Percentiles rank a stretch among this genome's conserved stretches.
These are phyloP conservation scores for Spea multiplicata DNA, from an alignment of 2,113 vertebrate species.

Conservation along the genomic window DNA sequence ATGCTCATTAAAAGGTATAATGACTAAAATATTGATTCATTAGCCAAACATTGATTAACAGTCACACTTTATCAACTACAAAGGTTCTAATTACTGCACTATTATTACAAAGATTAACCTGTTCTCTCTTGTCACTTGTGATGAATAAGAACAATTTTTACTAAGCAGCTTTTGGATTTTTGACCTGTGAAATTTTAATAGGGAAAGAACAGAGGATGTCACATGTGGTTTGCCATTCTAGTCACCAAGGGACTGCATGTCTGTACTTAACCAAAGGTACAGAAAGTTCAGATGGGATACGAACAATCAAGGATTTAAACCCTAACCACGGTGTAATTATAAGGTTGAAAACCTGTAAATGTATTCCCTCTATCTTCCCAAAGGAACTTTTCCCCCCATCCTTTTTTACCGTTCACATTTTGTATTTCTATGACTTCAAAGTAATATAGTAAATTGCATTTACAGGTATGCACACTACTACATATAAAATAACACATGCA, in stretches of 20 bases:
- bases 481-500: too few relatives aligned
- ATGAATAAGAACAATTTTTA: conserved; percentile 96
- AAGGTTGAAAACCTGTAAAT: background rate
- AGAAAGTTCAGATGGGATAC: conserved; percentile 67
- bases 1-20: conserved; percentile 96
- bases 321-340: conserved; percentile 47
- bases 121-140: conserved; percentile 86
- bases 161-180: conserved; percentile 97
- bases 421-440: background rate
- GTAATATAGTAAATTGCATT: background rate
- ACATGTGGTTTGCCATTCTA: conserved; percentile 88
- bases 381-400: background rate
- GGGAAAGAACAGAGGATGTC: conserved; percentile 81
- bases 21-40: conserved; percentile 99
- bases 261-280: conserved; percentile 87
- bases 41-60: conserved; percentile 97
- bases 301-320: conserved; percentile 65
- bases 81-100: conserved; percentile 88
- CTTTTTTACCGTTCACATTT: background rate
- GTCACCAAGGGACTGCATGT: conserved; percentile 84
- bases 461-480: too few relatives aligned
- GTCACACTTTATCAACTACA: conserved; percentile 94
- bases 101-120: conserved; percentile 90
- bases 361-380: conserved; percentile 31
- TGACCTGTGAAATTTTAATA: conserved; percentile 99